Base-by-base conservation (phyloP, 2,888 invertebrate species). In the Noctua janthina region DNA sequence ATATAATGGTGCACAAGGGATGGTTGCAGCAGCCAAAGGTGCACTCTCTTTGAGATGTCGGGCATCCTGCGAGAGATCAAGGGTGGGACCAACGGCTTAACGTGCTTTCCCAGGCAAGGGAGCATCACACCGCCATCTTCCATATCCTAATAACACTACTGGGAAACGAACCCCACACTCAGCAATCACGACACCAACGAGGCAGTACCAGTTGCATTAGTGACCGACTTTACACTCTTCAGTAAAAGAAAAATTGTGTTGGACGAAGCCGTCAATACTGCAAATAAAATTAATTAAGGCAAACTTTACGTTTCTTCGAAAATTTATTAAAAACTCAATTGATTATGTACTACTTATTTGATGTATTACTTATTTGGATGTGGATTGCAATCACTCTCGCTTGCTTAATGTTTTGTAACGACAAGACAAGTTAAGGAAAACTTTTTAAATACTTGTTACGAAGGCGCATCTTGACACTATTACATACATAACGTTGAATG, bases 401-500 rank as follows among this genome's bases (percentile, higher is more conserved):
- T 81, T 46, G 8, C 23, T 4, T 54, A 78, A 66, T 56, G 2
- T 62, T 68, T 29, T 10, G 29, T 78, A 43, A 62, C 54, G 8
- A n/a, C 49, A n/a, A 66, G 20, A 67, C 56, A 67, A 71, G 56
- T 68, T 67, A 39, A 72, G 80, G 82, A 79, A 83, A 71, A 75
- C n/a, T 78, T 82, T 49, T 56, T 43, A 43, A 66, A 72, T 11
- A 79, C 15, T 15, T 35, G 64, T 85, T 79, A 35, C 76, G 68
- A 62, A 64, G 15, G 29, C 66, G 20, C 56, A 77, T 83, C 86
- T 86, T 86, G 75, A 85, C 86, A 86, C 73, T 74, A 80, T 82
- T 76, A 43, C 73, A 80, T 80, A 83, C 62, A 70, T 64, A 62
- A 0, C 67, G 51, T 64, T 80, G 11, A 78, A 49, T 35, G 20